Conservation (phyloP, 2,888 invertebrate genomes). For the Gymnosoma rotundatum region DNA sequence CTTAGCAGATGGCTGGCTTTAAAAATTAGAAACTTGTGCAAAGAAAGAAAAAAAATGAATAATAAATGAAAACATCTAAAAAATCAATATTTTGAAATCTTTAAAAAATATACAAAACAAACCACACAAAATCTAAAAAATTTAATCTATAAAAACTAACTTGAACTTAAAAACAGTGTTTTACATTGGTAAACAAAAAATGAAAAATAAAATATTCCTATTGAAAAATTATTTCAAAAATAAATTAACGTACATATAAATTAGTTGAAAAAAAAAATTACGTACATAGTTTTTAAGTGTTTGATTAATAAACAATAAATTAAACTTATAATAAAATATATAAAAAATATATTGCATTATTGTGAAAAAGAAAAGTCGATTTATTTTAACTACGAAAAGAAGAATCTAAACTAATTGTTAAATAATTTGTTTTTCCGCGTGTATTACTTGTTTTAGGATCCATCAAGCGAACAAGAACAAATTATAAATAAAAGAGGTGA, state of each 20-base stretch:
- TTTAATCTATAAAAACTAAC: too few species aligned
- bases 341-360: background rate
- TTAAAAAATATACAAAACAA: background rate
- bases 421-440: constrained; percentile 45
- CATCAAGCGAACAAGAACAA: constrained; percentile 20
- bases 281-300: background rate
- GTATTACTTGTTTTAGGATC: constrained; percentile 6
- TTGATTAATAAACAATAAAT: constrained; percentile 2
- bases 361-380: background rate
- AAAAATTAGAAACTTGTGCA: constrained; percentile 31
- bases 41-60: constrained; percentile 5
- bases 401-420: constrained; percentile 33
- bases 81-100: background rate
- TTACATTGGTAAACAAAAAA: too few species aligned
- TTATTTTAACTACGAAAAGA: background rate
- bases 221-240: background rate
- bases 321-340: background rate
- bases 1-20: constrained; percentile 66
- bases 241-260: background rate
- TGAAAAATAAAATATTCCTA: background rate
- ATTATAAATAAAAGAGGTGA: background rate
- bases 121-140: background rate
- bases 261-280: background rate
- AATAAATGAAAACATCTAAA: background rate
- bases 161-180: too few species aligned